Percentiles rank a stretch among this genome's conserved stretches.
These are phyloP conservation scores for Ammospiza maritima DNA, from an alignment of 2,797 vertebrate genomes.

Conservation along the genomic window DNA sequence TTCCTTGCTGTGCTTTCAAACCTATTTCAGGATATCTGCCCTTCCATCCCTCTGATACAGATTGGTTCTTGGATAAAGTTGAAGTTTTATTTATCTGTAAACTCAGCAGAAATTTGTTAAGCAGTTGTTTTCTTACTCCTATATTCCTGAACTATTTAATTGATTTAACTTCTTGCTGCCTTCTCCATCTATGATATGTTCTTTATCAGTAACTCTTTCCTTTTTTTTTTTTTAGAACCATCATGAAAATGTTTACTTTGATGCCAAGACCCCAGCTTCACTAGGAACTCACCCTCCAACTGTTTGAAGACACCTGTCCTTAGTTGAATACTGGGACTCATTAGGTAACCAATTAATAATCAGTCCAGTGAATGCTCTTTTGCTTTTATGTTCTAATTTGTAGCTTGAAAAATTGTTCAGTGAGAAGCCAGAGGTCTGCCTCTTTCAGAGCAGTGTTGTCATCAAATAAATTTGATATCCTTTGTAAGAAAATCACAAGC, in stretches of 20 bases:
- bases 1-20: neutral
- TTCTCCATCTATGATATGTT: neutral
- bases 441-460: neutral
- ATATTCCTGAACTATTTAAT: neutral
- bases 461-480: neutral
- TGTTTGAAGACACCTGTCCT: neutral
- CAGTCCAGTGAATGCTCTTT: neutral
- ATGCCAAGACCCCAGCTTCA: neutral
- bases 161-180: neutral
- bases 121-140: neutral
- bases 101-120: neutral
- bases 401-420: neutral
- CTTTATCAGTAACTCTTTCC: neutral
- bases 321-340: neutral
- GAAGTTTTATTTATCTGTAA: neutral
- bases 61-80: neutral
- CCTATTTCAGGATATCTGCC: neutral
- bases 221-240: neutral
- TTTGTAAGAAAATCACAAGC: neutral
- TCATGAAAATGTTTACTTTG: conserved; percentile 4
- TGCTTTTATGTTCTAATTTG: neutral
- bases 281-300: neutral
- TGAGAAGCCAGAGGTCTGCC: neutral
- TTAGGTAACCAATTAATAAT: neutral
- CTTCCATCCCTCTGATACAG: neutral